These are phyloP conservation scores for Miltochrista miniata DNA, from an alignment of 2,888 invertebrate species.

Conservation along the genomic window DNA sequence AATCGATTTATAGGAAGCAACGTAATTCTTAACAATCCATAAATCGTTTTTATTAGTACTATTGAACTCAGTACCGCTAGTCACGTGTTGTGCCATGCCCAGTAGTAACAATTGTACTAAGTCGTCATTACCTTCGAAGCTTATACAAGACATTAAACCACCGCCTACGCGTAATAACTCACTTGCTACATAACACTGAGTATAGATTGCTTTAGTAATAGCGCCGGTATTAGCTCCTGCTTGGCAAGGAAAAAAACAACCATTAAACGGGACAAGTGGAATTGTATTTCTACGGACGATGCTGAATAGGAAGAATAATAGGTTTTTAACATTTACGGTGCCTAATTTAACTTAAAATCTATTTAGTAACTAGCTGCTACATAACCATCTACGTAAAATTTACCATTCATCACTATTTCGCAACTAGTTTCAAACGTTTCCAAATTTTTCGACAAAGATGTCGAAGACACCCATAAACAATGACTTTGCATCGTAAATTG, in stretches of 20 bases:
- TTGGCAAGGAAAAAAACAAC: slow-evolving; percentile 5
- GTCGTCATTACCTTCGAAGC: slow-evolving; percentile 10
- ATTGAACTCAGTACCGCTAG: not conserved
- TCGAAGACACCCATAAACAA: too few relatives aligned
- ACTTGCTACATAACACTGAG: slow-evolving; percentile 4
- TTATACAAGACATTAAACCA: slow-evolving; percentile 9
- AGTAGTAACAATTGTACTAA: slow-evolving; percentile 4
- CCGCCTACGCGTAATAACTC: slow-evolving; percentile 11
- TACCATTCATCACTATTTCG: too few relatives aligned
- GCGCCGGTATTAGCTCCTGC: not conserved
- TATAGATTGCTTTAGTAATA: slow-evolving; percentile 1
- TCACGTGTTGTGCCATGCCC: slow-evolving; percentile 8
- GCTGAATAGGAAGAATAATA: too few relatives aligned
- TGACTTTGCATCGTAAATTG: too few relatives aligned
- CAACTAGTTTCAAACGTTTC: too few relatives aligned
- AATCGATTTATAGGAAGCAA: not conserved
- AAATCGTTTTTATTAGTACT: not conserved
- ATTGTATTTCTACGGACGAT: not conserved
- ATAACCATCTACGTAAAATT: too few relatives aligned
- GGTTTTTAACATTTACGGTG: too few relatives aligned
- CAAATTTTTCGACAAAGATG: too few relatives aligned
- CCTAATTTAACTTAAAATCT: too few relatives aligned
- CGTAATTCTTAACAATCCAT: not conserved
- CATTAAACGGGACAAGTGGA: not conserved
- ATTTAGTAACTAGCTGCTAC: too few relatives aligned